Percentiles rank a stretch among this genome's conserved stretches.
These are phyloP conservation scores for Falco peregrinus DNA, from an alignment of 2,797 vertebrate genomes.

Conservation along the genomic window DNA sequence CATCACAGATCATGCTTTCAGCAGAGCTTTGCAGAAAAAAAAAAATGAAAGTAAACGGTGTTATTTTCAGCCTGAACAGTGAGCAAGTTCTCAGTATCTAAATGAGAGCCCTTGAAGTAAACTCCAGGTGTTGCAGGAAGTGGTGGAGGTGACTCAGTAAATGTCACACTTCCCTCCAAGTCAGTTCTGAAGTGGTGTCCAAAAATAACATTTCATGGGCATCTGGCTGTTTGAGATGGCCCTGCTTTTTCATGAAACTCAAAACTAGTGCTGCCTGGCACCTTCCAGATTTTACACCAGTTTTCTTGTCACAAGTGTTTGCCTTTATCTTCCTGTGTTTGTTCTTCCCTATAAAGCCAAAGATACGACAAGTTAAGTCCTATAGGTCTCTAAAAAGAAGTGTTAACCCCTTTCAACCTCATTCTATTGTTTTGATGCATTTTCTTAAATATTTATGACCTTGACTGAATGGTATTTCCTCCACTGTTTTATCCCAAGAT, in stretches of 20 bases:
- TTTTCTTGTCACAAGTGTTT: neutral
- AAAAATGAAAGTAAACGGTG: slow-evolving; percentile 57
- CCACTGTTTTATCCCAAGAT: neutral
- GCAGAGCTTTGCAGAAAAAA: slow-evolving; percentile 46
- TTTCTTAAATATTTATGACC: neutral
- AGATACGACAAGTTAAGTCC: neutral
- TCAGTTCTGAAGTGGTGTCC: slow-evolving; percentile 33
- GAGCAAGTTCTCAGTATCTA: slow-evolving; percentile 62
- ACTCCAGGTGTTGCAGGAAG: slow-evolving; percentile 64
- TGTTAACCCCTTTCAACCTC: neutral
- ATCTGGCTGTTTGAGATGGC: slow-evolving; percentile 21
- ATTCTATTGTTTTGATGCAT: neutral
- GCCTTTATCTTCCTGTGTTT: neutral
- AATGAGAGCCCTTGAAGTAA: slow-evolving; percentile 61
- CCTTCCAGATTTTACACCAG: neutral
- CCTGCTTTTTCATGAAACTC: neutral
- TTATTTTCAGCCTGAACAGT: slow-evolving; percentile 52
- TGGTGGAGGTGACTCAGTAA: slow-evolving; percentile 65
- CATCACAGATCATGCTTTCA: slow-evolving; percentile 53
- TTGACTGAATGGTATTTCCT: neutral
- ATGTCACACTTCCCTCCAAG: slow-evolving; percentile 56
- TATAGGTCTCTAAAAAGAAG: neutral
- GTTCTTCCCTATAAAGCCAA: neutral
- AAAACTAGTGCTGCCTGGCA: neutral
- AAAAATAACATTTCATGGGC: slow-evolving; percentile 46